Percentiles rank a stretch among this genome's conserved stretches.
phyloP scores from a whole-genome alignment of 2,797 vertebrate species.

The Merluccius polli region DNA sequence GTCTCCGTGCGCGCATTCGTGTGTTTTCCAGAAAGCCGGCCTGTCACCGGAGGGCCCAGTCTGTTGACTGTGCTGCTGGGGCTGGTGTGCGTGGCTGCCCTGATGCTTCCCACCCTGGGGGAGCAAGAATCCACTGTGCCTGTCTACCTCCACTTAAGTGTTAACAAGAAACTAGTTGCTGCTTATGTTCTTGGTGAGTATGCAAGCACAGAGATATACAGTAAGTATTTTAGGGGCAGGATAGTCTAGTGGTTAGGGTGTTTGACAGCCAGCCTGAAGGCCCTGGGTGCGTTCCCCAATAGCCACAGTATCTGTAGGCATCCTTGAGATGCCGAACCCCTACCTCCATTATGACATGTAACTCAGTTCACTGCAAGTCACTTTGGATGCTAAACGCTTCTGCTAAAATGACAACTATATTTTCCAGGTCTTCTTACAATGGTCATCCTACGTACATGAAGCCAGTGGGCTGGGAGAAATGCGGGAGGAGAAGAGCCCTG shows the following conservation, averaged over 20 bases:
- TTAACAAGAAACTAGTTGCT: slow-evolving; percentile 99
- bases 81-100: slow-evolving; percentile 89
- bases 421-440: slow-evolving; percentile 95
- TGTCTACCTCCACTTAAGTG: slow-evolving; percentile 99
- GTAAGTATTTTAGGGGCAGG: not conserved
- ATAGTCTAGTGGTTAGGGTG: too few relatives aligned
- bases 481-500: slow-evolving; percentile 32
- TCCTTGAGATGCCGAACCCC: not conserved
- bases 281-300: too few relatives aligned
- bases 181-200: slow-evolving; percentile 96
- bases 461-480: slow-evolving; percentile 19
- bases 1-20: slow-evolving; percentile 14
- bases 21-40: slow-evolving; percentile 79
- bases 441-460: slow-evolving; percentile 96
- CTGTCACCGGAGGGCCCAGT: slow-evolving; percentile 89
- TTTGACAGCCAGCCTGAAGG: too few relatives aligned
- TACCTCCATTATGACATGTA: not conserved
- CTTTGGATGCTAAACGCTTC: not conserved
- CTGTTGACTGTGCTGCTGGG: slow-evolving; percentile 94
- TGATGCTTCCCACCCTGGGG: slow-evolving; percentile 97
- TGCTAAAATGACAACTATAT: not conserved
- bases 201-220: not conserved
- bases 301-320: not conserved
- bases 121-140: slow-evolving; percentile 97
- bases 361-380: not conserved